phyloP scores from a whole-genome alignment of 2,113 vertebrate species.

The Nerophis lumbriciformis region DNA sequence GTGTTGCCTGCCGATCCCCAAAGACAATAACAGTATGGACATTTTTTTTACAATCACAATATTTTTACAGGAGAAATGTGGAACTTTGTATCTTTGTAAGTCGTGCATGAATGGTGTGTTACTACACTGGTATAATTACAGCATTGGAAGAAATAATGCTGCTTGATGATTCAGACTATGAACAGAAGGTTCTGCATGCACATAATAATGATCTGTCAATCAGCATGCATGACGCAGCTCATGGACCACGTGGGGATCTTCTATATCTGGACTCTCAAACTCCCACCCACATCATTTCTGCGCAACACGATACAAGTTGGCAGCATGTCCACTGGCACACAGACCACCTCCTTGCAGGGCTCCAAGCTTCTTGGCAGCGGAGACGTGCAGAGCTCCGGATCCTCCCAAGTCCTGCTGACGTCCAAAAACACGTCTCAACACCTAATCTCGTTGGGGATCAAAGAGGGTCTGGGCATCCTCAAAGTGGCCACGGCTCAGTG shows the following conservation, averaged over 20 bases:
- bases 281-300: background rate
- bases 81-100: too few species aligned
- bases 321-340: slow-evolving; percentile 16
- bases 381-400: slow-evolving; percentile 32
- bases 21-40: too few species aligned
- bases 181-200: slow-evolving; percentile 8
- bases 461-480: slow-evolving; percentile 63
- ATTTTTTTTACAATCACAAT: too few species aligned
- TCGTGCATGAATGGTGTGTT: too few species aligned
- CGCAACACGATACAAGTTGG: slow-evolving; percentile 26
- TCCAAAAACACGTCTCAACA: slow-evolving; percentile 62
- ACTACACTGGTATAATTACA: too few species aligned
- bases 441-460: slow-evolving; percentile 56
- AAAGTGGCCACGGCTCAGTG: slow-evolving; percentile 67
- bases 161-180: too few species aligned
- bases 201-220: slow-evolving; percentile 33
- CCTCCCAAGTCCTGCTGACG: slow-evolving; percentile 52
- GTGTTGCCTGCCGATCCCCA: too few species aligned
- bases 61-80: too few species aligned
- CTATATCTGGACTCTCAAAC: background rate
- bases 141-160: too few species aligned
- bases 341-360: slow-evolving; percentile 8
- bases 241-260: too few species aligned
- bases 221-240: slow-evolving; percentile 32
- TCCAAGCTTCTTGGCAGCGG: slow-evolving; percentile 18